Evolutionary conservation across 2,113 vertebrate genomes (phyloP), one percentile per base, ranked within the genome.

Genomic region (Hymenochirus boettgeri): DNA sequence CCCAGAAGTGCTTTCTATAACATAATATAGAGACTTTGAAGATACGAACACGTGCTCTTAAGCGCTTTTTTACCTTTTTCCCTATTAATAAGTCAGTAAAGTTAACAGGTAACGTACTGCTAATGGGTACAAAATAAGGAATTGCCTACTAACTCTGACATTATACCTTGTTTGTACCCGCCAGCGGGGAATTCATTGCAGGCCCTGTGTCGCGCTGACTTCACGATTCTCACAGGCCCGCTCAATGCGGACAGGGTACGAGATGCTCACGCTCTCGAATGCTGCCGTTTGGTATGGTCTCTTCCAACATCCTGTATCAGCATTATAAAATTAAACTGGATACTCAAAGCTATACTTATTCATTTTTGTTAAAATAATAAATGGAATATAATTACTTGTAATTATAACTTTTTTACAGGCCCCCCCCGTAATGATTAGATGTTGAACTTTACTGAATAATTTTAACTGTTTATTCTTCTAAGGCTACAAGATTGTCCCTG

Each of bases 101-200:
- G 84, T 93, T 97, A 99, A 95, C 96, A 98, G 96, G 95, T 99
- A 96, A 95, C 92, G 94, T 94, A 94, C 92, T 94, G 91, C 92
- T 97, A 94, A 94, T 96, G 93, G 94, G 91, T 95, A 90, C 92
- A 95, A 91, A 92, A 93, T 93, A 93, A 94, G 92, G 93, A 98
- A 91, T 92, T 98, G 93, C 92, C 92, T 98, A 93, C 95, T 99
- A 96, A 99, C 95, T 98, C 94, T 99, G 95, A 98, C 91, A 97
- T 93, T 91, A 90, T 98, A 96, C 96, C 96, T 99, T 99, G 96
- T 99, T 99, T 99, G 96, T 99, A 98, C 95, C 96, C 95, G 96
- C 96, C 95, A 98, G 95, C 93, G 96, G 94, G 94, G 91, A 90
- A 93, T 98, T 98, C 96, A 85, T 99, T 98, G 95, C 96, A 99